A percentile compares a stretch with the other conserved stretches of the same genome.
Evolutionary conservation across 2,797 vertebrate species (phyloP).

Genomic region (Sandelia bainsii): DNA sequence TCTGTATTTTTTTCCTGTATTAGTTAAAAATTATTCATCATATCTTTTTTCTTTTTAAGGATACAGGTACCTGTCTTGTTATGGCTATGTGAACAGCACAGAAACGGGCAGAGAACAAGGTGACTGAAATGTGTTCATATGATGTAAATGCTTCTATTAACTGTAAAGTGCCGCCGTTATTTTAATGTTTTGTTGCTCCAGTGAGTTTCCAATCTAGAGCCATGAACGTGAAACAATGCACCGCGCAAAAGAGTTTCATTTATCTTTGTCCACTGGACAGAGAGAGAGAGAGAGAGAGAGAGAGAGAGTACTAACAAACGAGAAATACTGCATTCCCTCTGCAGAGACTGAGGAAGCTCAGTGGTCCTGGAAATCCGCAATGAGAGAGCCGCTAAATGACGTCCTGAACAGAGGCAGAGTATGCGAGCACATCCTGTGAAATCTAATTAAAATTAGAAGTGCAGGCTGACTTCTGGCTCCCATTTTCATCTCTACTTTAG

Average conservation of each 20-base stretch:
- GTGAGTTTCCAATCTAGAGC: slow-evolving; percentile 83
- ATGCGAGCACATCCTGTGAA: slow-evolving; percentile 19
- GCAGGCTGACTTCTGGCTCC: neutral
- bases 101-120: slow-evolving; percentile 44
- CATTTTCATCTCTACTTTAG: neutral
- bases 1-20: neutral
- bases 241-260: slow-evolving; percentile 78
- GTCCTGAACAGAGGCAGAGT: slow-evolving; percentile 31
- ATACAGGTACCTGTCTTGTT: slow-evolving; percentile 23
- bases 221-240: slow-evolving; percentile 79
- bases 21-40: neutral
- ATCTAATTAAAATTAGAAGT: slow-evolving; percentile 25
- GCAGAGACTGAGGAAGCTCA: slow-evolving; percentile 65
- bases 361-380: slow-evolving; percentile 59
- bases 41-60: slow-evolving; percentile 20
- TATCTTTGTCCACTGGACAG: slow-evolving; percentile 80
- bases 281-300: slow-evolving; percentile 43
- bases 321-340: slow-evolving; percentile 78
- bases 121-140: slow-evolving; percentile 62
- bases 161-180: slow-evolving; percentile 77
- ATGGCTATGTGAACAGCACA: slow-evolving; percentile 36
- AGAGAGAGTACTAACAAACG: slow-evolving; percentile 33
- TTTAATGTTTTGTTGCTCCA: slow-evolving; percentile 81
- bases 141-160: slow-evolving; percentile 83
- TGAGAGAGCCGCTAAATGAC: slow-evolving; percentile 44